Percentiles rank a stretch among this genome's conserved stretches.
These are phyloP conservation scores for Apodemus speciosus DNA, from an alignment of 2,113 vertebrate genomes.

Conservation along the genomic window DNA sequence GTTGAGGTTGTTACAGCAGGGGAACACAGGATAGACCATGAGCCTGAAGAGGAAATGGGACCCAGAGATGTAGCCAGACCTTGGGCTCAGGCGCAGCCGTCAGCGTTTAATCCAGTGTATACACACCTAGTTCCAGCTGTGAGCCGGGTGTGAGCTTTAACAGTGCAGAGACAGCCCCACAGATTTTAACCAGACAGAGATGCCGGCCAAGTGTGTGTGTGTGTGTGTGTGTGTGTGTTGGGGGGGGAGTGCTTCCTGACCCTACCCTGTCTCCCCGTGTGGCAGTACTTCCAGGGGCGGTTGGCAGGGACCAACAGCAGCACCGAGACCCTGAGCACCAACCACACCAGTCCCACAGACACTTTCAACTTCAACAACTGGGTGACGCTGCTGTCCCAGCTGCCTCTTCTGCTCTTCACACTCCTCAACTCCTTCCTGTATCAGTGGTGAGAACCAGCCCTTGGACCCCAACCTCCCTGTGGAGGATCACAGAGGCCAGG, in stretches of 20 bases:
- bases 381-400: slow-evolving; percentile 93
- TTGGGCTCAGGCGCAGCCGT: neutral
- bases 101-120: neutral
- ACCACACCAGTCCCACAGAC: slow-evolving; percentile 73
- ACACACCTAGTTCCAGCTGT: neutral
- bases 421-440: slow-evolving; percentile 94
- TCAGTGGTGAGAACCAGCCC: slow-evolving; percentile 85
- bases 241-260: neutral
- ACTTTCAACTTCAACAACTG: slow-evolving; percentile 93
- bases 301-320: slow-evolving; percentile 75
- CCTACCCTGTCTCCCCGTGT: neutral
- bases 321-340: slow-evolving; percentile 28
- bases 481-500: neutral
- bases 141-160: slow-evolving; percentile 10
- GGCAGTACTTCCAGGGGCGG: slow-evolving; percentile 90
- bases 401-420: slow-evolving; percentile 92
- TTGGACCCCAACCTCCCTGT: neutral
- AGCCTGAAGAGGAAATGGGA: neutral
- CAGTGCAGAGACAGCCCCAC: neutral
- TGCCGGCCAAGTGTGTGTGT: too few relatives aligned
- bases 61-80: neutral
- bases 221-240: too few relatives aligned
- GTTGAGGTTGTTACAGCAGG: neutral
- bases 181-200: neutral
- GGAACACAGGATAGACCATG: neutral